Conservation (phyloP, 1,140 invertebrate genomes). For the Pseudomyrmex gracilis region DNA sequence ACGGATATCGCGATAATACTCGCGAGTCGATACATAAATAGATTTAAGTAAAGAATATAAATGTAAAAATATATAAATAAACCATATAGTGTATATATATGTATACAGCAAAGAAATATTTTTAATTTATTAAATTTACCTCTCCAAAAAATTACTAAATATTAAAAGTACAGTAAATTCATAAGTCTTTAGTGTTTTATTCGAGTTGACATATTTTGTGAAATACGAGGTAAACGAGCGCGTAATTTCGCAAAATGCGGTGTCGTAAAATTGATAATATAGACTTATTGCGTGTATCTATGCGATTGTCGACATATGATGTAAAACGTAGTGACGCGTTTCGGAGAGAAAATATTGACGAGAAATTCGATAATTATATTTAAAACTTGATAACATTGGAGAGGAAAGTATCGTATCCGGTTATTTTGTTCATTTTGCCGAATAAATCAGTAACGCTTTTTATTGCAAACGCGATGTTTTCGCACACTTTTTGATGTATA, state of each 20-base stretch:
- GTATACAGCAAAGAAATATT: slow-evolving; percentile 1
- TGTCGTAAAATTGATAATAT: slow-evolving; percentile 11
- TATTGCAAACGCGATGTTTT: neutral
- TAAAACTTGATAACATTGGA: neutral
- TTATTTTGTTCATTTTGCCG: neutral
- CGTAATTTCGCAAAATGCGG: neutral
- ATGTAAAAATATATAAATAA: neutral
- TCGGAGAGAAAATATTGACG: neutral
- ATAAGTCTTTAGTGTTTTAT: neutral
- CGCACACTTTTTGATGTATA: neutral
- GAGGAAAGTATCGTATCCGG: neutral
- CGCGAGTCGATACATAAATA: neutral
- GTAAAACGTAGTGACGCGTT: neutral
- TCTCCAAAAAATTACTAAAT: no score
- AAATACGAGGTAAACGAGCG: neutral
- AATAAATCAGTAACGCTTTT: neutral
- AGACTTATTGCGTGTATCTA: neutral
- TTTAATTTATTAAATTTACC: neutral
- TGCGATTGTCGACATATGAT: neutral
- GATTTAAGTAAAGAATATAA: neutral
- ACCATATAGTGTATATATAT: neutral
- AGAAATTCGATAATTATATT: slow-evolving; percentile 9
- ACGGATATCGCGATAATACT: neutral
- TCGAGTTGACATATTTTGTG: neutral
- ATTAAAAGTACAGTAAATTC: no score